These are phyloP conservation scores for Athalia circularis DNA, from an alignment of 2,888 invertebrate species.

Conservation along the genomic window DNA sequence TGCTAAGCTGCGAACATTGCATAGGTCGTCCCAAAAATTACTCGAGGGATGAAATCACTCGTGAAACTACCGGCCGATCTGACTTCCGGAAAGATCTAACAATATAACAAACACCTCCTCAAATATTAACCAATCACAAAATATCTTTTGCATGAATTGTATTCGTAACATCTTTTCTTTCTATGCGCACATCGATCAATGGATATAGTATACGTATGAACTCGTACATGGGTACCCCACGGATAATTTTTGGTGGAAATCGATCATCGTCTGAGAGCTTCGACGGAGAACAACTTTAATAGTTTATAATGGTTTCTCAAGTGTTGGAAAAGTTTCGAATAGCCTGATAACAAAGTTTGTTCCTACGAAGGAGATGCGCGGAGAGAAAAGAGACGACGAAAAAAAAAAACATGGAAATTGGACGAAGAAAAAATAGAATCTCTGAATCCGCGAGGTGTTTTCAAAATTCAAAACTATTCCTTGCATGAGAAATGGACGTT, in stretches of 20 bases:
- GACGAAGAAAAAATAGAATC: not conserved
- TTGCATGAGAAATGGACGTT: conserved; percentile 1
- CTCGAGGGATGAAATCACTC: conserved; percentile 21
- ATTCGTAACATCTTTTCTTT: too few species aligned
- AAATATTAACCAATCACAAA: conserved; percentile 24
- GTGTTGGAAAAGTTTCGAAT: conserved; percentile 27
- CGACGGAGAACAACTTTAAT: conserved; percentile 15
- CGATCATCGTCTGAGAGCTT: conserved; percentile 22
- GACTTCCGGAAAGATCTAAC: not conserved
- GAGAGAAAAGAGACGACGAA: not conserved
- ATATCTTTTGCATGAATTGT: not conserved
- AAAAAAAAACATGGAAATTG: conserved; percentile 2
- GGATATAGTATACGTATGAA: not conserved
- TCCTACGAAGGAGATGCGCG: not conserved
- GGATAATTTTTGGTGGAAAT: conserved; percentile 14
- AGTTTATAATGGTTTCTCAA: conserved; percentile 37
- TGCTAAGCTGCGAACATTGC: conserved; percentile 25
- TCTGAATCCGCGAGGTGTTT: conserved; percentile 4
- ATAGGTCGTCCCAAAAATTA: conserved; percentile 25
- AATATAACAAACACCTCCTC: conserved; percentile 4
- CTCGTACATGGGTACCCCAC: not conserved
- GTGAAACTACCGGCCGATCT: conserved; percentile 3
- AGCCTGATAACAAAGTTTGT: conserved; percentile 33
- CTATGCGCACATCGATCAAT: too few species aligned
- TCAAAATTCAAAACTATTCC: conserved; percentile 8